Conservation (phyloP, 1,140 invertebrate species). For the Apis laboriosa region DNA sequence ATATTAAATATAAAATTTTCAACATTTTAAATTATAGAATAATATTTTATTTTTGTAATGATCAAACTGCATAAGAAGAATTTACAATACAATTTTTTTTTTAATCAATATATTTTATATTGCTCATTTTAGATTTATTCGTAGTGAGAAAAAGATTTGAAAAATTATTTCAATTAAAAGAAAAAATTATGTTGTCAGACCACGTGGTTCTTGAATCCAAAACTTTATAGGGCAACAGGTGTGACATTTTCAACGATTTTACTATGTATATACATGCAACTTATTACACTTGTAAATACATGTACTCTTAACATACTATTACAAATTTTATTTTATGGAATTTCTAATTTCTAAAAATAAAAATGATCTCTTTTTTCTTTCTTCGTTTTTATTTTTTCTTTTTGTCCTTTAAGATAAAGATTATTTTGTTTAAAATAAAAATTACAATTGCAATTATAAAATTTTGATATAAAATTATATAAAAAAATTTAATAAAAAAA, state of each 20-base stretch:
- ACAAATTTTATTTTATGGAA: background rate
- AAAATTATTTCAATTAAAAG: background rate
- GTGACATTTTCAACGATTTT: constrained; percentile 6
- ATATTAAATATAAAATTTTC: no score
- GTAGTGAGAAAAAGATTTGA: background rate
- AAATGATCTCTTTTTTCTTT: background rate
- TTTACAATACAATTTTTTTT: no score
- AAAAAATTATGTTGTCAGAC: background rate
- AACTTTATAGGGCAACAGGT: background rate
- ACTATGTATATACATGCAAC: background rate
- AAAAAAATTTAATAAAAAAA: no score
- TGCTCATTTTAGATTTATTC: no score
- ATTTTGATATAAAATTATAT: no score
- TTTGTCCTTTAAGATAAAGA: background rate
- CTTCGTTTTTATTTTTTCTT: background rate
- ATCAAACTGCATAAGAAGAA: no score
- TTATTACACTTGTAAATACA: background rate
- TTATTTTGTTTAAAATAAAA: no score
- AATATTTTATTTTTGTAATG: no score
- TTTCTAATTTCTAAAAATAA: background rate
- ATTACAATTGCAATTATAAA: no score
- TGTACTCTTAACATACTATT: background rate
- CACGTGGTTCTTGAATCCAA: background rate
- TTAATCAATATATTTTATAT: no score
- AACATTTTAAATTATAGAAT: no score